These are phyloP conservation scores for Podocnemis expansa DNA, from an alignment of 2,113 vertebrate genomes.

Conservation along the genomic window DNA sequence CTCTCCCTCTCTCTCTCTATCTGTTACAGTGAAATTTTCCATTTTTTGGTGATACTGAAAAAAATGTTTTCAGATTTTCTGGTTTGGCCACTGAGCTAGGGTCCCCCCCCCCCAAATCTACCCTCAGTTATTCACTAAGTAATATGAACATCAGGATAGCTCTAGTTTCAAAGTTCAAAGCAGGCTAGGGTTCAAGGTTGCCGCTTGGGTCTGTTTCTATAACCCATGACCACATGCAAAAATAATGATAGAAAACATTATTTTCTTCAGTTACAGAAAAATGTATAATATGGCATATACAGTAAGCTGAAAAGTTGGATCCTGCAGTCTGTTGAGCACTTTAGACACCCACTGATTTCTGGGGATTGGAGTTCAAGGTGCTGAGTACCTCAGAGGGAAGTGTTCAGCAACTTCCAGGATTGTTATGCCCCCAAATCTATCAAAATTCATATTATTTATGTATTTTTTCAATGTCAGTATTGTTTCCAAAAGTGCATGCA, in stretches of 20 bases:
- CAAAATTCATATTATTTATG: neutral
- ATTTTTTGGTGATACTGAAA: neutral
- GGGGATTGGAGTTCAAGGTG: neutral
- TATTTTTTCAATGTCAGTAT: constrained; percentile 28
- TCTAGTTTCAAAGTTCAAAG: neutral
- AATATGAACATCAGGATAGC: neutral
- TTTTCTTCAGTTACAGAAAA: neutral
- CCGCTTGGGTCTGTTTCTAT: neutral
- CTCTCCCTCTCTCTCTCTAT: neutral
- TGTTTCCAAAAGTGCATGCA: constrained; percentile 27
- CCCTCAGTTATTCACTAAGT: neutral
- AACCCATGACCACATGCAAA: neutral
- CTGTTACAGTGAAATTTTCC: neutral
- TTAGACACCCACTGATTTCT: neutral
- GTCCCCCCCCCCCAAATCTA: too few relatives aligned
- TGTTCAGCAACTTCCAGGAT: neutral
- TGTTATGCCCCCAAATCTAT: neutral
- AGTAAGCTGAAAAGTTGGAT: neutral
- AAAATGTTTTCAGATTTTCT: neutral
- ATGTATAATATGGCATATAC: neutral
- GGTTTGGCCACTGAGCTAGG: neutral
- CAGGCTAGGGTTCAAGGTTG: neutral
- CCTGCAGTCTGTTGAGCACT: neutral
- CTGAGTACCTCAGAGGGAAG: neutral
- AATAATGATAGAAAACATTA: neutral